Evolutionary conservation across 1,140 invertebrate genomes (phyloP), one percentile per base, ranked within the genome.

Genomic region (Drosophila malerkotliana): DNA sequence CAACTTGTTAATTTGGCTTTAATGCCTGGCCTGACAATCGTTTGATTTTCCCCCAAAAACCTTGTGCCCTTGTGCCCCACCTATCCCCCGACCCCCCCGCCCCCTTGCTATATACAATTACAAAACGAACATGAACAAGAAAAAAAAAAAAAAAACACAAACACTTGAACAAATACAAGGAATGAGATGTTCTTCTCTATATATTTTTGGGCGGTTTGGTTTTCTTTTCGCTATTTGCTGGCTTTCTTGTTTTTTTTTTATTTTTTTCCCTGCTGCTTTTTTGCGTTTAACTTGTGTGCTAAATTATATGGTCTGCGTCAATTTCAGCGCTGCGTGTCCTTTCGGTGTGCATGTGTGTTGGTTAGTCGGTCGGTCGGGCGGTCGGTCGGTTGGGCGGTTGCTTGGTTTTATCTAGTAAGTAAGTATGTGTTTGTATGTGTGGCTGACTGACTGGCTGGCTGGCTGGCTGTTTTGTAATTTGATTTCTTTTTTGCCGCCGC

Each of bases 401-500:
- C 66, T 44, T 56, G 41, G 59, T 54, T 79, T 14, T 77, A 66
- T 74, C 28, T 82, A 41, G 26, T 48, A 37, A 37, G 26, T 52
- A 18, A 49, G 30, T 52, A 7, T 53, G 18, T 69, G 39, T 52
- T 21, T 74, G 51, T 26, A 28, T 69, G 57, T 61, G 66, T 60
- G 67, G 61, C 49, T 61, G 30, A 48, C 51, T 57, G 64, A 37
- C 61, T 75, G 61, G 60, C 14, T 82, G 77, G 79, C 78, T 82
- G 83, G 60, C 14, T 82, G 77, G 79, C 78, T 82, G 83, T 88
- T 87, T 87, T 87, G 82, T 87, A 87, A 88, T 87, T 88, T 87
- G 83, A 88, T 87, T 87, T 88, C 83, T 87, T 87, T 84, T 85
- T 87, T 87, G 81, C 83, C 72, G 81, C 83, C 72, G 78, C 83